A percentile compares a stretch with the other conserved stretches of the same genome.
These are phyloP conservation scores for Drosophila ogumai DNA, from an alignment of 1,140 invertebrate genomes.

Conservation along the genomic window DNA sequence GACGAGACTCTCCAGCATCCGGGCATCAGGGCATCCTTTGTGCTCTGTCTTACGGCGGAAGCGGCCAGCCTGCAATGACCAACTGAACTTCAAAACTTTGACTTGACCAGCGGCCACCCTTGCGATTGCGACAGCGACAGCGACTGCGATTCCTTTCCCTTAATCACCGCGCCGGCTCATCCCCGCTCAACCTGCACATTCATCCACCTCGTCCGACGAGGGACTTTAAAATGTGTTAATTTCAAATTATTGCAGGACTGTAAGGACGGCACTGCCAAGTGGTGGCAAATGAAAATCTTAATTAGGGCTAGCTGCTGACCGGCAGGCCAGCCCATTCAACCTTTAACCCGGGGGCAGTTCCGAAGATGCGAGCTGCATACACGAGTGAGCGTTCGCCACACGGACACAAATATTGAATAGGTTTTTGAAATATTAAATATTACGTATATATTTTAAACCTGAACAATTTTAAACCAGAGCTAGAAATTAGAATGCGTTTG, in stretches of 20 bases:
- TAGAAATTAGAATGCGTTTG: not conserved
- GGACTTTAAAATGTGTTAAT: slow-evolving; percentile 63
- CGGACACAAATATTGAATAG: slow-evolving; percentile 20
- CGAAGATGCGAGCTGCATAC: slow-evolving; percentile 36
- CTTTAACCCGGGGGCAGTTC: slow-evolving; percentile 28
- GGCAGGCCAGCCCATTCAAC: slow-evolving; percentile 32
- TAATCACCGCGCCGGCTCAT: slow-evolving; percentile 61
- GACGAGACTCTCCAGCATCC: slow-evolving; percentile 31
- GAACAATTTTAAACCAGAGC: too few relatives aligned
- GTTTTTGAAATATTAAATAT: not conserved
- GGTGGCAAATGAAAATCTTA: slow-evolving; percentile 49
- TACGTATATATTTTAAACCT: not conserved
- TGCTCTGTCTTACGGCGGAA: slow-evolving; percentile 71
- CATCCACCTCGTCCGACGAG: slow-evolving; percentile 38
- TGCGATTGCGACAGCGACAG: slow-evolving; percentile 16
- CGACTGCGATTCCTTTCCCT: slow-evolving; percentile 47
- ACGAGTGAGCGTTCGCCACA: slow-evolving; percentile 1
- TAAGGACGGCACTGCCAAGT: slow-evolving; percentile 36
- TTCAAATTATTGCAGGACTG: slow-evolving; percentile 45
- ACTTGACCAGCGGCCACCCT: slow-evolving; percentile 63
- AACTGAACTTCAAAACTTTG: slow-evolving; percentile 81
- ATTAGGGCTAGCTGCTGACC: slow-evolving; percentile 55
- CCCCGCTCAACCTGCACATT: slow-evolving; percentile 21
- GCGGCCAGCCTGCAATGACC: slow-evolving; percentile 69
- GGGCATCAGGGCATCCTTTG: slow-evolving; percentile 60